Conservation (phyloP, 2,888 invertebrate genomes). For the Drosophila yooni region DNA sequence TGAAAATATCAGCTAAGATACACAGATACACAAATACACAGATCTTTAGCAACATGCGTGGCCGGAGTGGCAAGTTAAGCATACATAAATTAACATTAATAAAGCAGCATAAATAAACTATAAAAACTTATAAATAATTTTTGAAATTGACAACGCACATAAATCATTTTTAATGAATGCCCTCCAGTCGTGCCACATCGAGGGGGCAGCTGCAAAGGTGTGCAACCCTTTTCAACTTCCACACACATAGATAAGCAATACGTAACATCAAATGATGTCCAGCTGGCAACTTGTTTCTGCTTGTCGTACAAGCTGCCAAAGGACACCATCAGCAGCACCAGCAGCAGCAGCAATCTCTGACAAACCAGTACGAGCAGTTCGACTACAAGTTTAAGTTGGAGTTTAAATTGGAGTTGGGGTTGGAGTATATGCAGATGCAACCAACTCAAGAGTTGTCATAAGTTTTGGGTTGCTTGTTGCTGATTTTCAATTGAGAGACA, state of each 20-base stretch:
- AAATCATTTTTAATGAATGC: slow-evolving; percentile 78
- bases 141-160: slow-evolving; percentile 57
- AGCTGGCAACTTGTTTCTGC: slow-evolving; percentile 42
- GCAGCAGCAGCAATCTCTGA: slow-evolving; percentile 1
- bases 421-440: slow-evolving; percentile 26
- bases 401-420: slow-evolving; percentile 1
- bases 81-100: slow-evolving; percentile 79
- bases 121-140: slow-evolving; percentile 64
- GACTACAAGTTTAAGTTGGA: background rate
- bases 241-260: background rate
- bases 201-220: slow-evolving; percentile 46
- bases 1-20: slow-evolving; percentile 54
- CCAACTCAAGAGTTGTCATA: slow-evolving; percentile 43
- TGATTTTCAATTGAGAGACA: slow-evolving; percentile 53
- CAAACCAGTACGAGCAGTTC: slow-evolving; percentile 11
- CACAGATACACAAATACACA: slow-evolving; percentile 17
- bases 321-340: background rate
- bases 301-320: slow-evolving; percentile 23
- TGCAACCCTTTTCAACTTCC: slow-evolving; percentile 35
- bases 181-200: slow-evolving; percentile 3
- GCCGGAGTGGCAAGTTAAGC: slow-evolving; percentile 65
- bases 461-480: slow-evolving; percentile 38
- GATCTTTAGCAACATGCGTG: slow-evolving; percentile 49
- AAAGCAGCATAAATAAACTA: slow-evolving; percentile 63
- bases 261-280: background rate